phyloP scores from a whole-genome alignment of 2,113 vertebrate species.

The Vanacampus margaritifer region DNA sequence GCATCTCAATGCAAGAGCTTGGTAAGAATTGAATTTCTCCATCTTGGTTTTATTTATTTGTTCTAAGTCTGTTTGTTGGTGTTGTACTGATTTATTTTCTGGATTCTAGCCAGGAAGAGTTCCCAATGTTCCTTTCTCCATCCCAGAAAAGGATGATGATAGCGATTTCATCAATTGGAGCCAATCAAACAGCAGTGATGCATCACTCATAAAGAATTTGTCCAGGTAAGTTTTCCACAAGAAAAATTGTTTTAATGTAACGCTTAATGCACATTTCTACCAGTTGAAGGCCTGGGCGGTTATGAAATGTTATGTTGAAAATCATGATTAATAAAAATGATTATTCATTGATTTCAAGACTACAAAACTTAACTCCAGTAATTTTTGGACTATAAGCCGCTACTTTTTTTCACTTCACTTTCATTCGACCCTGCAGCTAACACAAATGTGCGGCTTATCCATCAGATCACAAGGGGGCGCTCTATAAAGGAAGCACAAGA shows the following conservation, averaged over 20 bases:
- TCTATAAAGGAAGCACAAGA: too few relatives aligned
- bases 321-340: too few relatives aligned
- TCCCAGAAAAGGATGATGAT: constrained; percentile 65
- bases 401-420: too few relatives aligned
- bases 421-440: too few relatives aligned
- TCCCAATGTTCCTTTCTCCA: constrained; percentile 64
- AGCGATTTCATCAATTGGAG: constrained; percentile 24
- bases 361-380: too few relatives aligned
- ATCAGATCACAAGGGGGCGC: too few relatives aligned
- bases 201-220: constrained; percentile 30
- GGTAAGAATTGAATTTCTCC: constrained; percentile 35
- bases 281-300: too few relatives aligned
- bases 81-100: not conserved
- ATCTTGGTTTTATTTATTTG: not conserved
- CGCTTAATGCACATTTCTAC: too few relatives aligned
- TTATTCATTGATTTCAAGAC: too few relatives aligned
- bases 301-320: too few relatives aligned
- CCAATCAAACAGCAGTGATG: constrained; percentile 38
- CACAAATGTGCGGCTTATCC: too few relatives aligned
- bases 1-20: constrained; percentile 60
- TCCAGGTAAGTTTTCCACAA: constrained; percentile 49
- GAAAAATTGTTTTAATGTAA: not conserved
- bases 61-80: not conserved
- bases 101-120: constrained; percentile 61
- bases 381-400: too few relatives aligned